Conservation (phyloP, 2,888 invertebrate species). For the Diarsia brunnea region DNA sequence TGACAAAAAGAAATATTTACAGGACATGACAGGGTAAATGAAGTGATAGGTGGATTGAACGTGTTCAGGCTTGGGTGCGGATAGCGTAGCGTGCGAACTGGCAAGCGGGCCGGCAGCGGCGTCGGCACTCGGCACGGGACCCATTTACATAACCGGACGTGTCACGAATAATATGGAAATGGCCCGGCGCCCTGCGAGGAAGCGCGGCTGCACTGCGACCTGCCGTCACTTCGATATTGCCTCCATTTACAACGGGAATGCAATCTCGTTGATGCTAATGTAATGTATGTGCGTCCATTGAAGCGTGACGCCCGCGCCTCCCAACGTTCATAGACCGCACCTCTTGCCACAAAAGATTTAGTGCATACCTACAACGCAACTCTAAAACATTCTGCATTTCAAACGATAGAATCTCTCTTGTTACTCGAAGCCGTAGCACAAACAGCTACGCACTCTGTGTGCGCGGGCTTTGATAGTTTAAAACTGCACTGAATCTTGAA, state of each 20-base stretch:
- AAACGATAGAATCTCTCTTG: constrained; percentile 28
- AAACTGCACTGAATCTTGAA: constrained; percentile 45
- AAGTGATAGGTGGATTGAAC: constrained; percentile 74
- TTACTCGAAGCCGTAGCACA: constrained; percentile 5
- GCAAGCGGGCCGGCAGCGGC: constrained; percentile 60
- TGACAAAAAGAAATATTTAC: constrained; percentile 53
- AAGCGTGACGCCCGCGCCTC: constrained; percentile 51
- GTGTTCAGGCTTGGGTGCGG: constrained; percentile 71
- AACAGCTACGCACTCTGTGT: constrained; percentile 8
- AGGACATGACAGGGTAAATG: constrained; percentile 64
- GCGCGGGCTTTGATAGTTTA: constrained; percentile 20
- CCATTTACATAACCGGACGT: constrained; percentile 89
- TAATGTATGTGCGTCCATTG: constrained; percentile 68
- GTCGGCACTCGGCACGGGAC: constrained; percentile 70
- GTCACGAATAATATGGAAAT: constrained; percentile 89
- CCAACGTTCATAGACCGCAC: constrained; percentile 47
- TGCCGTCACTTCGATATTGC: constrained; percentile 80
- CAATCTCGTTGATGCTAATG: constrained; percentile 74
- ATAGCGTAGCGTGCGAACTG: constrained; percentile 68
- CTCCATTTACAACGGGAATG: constrained; percentile 80
- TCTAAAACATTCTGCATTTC: constrained; percentile 43
- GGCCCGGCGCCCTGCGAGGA: constrained; percentile 74
- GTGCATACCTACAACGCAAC: constrained; percentile 25
- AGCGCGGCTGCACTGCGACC: constrained; percentile 74
- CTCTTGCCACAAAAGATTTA: constrained; percentile 59